Evolutionary conservation across 1,140 invertebrate species (phyloP), one percentile per base, ranked within the genome.

Genomic region (Anadara kagoshimensis): DNA sequence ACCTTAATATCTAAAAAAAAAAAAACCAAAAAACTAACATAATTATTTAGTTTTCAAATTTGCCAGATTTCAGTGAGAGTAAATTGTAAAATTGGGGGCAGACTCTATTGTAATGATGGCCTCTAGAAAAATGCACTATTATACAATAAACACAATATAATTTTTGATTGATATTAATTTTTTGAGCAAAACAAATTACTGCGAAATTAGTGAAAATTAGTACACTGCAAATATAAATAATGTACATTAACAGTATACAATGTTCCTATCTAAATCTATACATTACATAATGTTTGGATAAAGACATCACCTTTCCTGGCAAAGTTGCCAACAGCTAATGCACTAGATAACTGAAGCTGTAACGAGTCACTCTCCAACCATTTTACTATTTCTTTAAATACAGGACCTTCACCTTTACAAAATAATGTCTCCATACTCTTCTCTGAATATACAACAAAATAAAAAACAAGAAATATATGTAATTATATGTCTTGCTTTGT

Each of bases 251-350:
- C n/a, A n/a, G n/a, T 49, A 49, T 18, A n/a, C 14, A 18, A 49
- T 3, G n/a, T 49, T 14, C n/a, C 47, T 18, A 4, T 4, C 3
- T n/a, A 49, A 4, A 49, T 18, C 1, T 14, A 49, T 18, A 18
- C 14, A n/a, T 49, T 49, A 49, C 26, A 7, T 58, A 16, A 11
- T 58, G 18, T 0, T 22, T 24, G 22, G 26, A 7, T 29, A 63
- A 29, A 58, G 29, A 58, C 29, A 22, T 57, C 77, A 92, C 91
- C 91, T 84, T 93, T 94, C 54, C 95, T 90, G 2, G 95, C 95
- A 90, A 97, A 97, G 89, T 97, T 97, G 1, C 95, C 95, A 81
- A 96, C 92, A 4, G 95, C 94, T 56, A 97, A 90, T 12, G 95
- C 93, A 0, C 94, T 95, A 41, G 95, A 94, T 22, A 93, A 93